phyloP scores from a whole-genome alignment of 1,140 invertebrate genomes.

The Dendroctonus ponderosae region DNA sequence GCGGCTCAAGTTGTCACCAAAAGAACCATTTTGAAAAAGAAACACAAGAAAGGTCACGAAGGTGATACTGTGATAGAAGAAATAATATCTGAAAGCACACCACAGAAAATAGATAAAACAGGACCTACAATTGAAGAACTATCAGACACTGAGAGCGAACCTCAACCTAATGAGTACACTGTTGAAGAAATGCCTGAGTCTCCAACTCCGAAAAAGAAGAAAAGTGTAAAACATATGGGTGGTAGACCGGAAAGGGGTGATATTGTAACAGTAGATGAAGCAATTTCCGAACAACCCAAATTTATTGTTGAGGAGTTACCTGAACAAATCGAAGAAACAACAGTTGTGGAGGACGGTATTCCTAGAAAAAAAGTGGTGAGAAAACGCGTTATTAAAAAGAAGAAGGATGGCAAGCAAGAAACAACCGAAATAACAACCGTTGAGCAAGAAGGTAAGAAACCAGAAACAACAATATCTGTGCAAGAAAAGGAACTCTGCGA shows the following conservation, averaged over 20 bases:
- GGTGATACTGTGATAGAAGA: conserved; percentile 49
- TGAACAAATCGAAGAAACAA: conserved; percentile 37
- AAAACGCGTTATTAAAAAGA: conserved; percentile 46
- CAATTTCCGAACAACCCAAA: conserved; percentile 42
- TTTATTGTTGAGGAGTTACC: conserved; percentile 33
- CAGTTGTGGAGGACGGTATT: conserved; percentile 37
- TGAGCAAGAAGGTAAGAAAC: conserved; percentile 49
- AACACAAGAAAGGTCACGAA: conserved; percentile 45
- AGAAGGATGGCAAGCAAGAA: conserved; percentile 39
- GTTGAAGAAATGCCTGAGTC: conserved; percentile 44
- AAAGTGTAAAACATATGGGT: conserved; percentile 36
- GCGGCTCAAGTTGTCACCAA: conserved; percentile 56
- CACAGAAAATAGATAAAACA: conserved; percentile 39
- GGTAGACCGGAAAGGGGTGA: conserved; percentile 32
- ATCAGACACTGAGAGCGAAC: conserved; percentile 22
- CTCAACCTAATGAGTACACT: conserved; percentile 5
- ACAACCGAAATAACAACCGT: conserved; percentile 44
- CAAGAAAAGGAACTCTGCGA: conserved; percentile 38
- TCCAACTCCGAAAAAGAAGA: conserved; percentile 37
- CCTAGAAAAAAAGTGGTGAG: conserved; percentile 49
- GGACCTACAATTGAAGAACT: conserved; percentile 40
- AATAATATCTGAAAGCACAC: conserved; percentile 49
- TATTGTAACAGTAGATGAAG: conserved; percentile 43
- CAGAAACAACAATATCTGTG: conserved; percentile 49
- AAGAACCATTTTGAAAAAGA: conserved; percentile 55